Evolutionary conservation across 1,140 invertebrate genomes (phyloP), one percentile per base, ranked within the genome.

Genomic region (Drosophila lini): DNA sequence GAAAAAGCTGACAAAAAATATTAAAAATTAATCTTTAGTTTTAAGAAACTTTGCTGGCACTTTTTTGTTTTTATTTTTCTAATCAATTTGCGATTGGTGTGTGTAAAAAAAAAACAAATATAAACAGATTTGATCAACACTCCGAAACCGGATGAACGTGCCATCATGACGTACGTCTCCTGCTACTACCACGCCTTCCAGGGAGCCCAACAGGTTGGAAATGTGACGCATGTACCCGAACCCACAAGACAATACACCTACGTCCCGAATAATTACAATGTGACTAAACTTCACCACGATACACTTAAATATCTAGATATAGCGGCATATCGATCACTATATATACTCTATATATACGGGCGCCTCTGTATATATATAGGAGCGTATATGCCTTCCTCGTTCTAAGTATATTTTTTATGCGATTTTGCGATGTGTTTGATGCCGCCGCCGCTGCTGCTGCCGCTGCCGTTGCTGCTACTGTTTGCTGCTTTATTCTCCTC

Each of bases 171-270:
- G 92, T 99, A 99, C 93, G 98, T 99, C 93, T 98, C 98, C 93
- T 99, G 98, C 95, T 99, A 98, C 95, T 99, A 99, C 95, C 98
- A 99, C 94, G 98, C 98, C 93, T 98, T 99, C 96, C 97, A 98
- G 95, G 98, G 97, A 94, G 97, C 97, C 90, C 97, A 98, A 94
- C 97, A 98, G 97, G 98, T 99, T 95, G 93, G 92, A 91, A 93
- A 93, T 93, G 92, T 93, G 93, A 93, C 93, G 93, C 94, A 93
- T 92, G 88, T 92, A 91, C 90, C 92, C 90, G 90, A 92, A 92
- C 91, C 91, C 89, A 91, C 91, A 92, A 91, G 91, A 91, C 81
- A 91, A 92, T 92, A 92, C 91, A 91, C 90, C 90, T 92, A 92
- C 91, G 89, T 92, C 89, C 89, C 91, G 89, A 88, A 91, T 88